These are phyloP conservation scores for Rhinichthys osculus DNA, from an alignment of 2,797 vertebrate species.

Conservation along the genomic window DNA sequence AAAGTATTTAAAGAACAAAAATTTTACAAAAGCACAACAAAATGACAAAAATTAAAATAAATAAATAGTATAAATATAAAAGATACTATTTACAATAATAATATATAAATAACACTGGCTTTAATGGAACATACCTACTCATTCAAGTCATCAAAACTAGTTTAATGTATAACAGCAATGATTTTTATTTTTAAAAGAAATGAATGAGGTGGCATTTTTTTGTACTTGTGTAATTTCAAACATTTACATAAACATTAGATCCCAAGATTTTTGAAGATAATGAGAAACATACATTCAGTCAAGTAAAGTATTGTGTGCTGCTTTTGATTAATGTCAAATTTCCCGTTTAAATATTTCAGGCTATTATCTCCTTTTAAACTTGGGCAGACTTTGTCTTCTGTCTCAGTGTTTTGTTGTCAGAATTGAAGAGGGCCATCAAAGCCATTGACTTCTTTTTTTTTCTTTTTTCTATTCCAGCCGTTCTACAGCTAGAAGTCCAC, in stretches of 20 bases:
- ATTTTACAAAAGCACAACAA: too few relatives aligned
- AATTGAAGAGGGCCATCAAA: neutral
- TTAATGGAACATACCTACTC: neutral
- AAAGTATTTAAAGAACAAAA: neutral
- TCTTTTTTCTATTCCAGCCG: conserved; percentile 33
- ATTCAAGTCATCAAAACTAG: neutral
- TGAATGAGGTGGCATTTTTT: neutral
- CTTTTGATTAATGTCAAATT: neutral
- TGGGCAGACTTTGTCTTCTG: neutral
- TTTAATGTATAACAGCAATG: neutral
- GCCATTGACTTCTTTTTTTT: conserved; percentile 13
- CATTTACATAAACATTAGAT: neutral
- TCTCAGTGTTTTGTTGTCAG: neutral
- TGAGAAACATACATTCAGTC: neutral
- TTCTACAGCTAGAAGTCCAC: conserved; percentile 45
- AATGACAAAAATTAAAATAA: neutral
- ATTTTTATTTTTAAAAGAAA: neutral
- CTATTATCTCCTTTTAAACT: neutral
- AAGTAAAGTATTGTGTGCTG: neutral
- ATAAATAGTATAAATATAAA: neutral
- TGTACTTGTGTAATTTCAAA: neutral
- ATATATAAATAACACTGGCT: neutral
- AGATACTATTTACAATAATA: neutral
- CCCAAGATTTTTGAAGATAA: neutral
- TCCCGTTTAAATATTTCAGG: neutral